These are phyloP conservation scores for Linnaemya tessellans DNA, from an alignment of 2,888 invertebrate genomes.

Conservation along the genomic window DNA sequence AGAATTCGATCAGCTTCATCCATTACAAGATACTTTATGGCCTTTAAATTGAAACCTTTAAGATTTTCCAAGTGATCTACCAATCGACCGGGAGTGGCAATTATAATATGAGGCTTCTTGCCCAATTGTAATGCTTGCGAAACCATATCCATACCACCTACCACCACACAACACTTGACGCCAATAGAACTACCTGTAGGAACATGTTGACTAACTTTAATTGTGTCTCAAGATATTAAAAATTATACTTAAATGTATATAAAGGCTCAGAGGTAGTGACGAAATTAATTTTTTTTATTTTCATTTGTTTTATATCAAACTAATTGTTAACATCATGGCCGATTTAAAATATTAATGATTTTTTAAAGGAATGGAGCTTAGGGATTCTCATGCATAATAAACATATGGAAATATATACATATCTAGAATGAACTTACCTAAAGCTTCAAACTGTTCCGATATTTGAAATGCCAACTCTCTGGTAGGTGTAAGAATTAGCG, in stretches of 20 bases:
- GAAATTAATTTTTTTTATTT: conserved; percentile 39
- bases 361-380: background rate
- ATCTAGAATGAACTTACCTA: conserved; percentile 86
- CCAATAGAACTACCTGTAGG: conserved; percentile 92
- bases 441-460: conserved; percentile 98
- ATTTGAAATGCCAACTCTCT: conserved; percentile 99
- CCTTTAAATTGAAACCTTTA: conserved; percentile 96
- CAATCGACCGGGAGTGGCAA: conserved; percentile 97
- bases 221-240: background rate
- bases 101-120: conserved; percentile 98
- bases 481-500: conserved; percentile 96
- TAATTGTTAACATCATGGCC: conserved; percentile 55
- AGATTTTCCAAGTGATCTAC: conserved; percentile 99
- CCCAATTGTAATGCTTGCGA: conserved; percentile 95
- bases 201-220: background rate
- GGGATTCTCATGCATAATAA: background rate
- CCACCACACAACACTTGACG: conserved; percentile 97
- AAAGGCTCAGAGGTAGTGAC: conserved; percentile 54
- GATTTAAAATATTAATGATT: background rate
- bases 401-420: background rate
- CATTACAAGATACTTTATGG: conserved; percentile 97
- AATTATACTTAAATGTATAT: background rate
- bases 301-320: conserved; percentile 53
- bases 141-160: conserved; percentile 99
- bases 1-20: conserved; percentile 99